Base-by-base conservation (phyloP, 1,140 invertebrate species). In the Nasonia giraulti region DNA sequence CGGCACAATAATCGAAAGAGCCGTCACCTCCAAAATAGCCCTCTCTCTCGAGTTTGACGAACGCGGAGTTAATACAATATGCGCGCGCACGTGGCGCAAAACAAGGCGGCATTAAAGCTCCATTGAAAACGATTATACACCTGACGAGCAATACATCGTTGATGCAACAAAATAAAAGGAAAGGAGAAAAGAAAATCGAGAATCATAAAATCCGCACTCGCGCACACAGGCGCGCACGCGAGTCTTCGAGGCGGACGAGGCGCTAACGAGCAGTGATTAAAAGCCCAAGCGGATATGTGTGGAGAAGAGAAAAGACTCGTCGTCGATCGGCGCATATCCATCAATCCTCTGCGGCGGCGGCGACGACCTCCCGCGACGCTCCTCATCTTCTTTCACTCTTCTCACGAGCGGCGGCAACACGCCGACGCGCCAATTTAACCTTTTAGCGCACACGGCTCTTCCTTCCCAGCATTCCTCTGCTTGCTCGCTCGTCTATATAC, bases 281-380 rank as follows among this genome's bases (percentile, higher is more conserved):
- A 86, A 68, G 68, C 87, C 17, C 3, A 62, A 62, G 81, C 81
- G 84, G 78, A 86, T 44, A 86, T 71, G 86, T 33, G 73, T 78
- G 71, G 55, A n/a, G 55, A 62, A 62, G 55, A 62, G 55, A 5
- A 62, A 62, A 62, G 55, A 77, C 82, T 73, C 40, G 76, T 76
- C 47, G 76, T n/a, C 66, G 37, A 68, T 40, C 66, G 86, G 66
- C 37, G 81, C 82, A 86, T 89, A 89, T 91, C 90, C 91, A 92
- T 91, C 91, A 92, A 91, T 91, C 89, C 88, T 90, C 86, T n/a
- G 82, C 33, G 62, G 47, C 79, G 85, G 86, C 89, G 87, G 85
- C 87, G 84, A 75, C 84, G 90, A 91, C 91, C 91, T 91, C 91
- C 91, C 91, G 90, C 90, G 89, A 91, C 85, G 91, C 89, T 91